A percentile compares a stretch with the other conserved stretches of the same genome.
phyloP scores from a whole-genome alignment of 2,113 vertebrate genomes.

The Catharus minimus region DNA sequence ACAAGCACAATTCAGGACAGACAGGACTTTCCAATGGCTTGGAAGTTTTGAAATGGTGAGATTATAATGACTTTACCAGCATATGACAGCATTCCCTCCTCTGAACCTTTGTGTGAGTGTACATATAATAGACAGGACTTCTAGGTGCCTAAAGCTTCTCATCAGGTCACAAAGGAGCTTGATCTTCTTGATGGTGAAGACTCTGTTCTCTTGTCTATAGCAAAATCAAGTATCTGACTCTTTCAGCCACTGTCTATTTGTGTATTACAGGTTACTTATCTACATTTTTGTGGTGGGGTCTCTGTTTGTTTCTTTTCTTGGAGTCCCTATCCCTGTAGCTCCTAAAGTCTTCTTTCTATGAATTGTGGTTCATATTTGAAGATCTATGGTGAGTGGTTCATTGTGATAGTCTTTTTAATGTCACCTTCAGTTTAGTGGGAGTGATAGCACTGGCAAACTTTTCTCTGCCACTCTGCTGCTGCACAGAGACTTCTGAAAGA shows the following conservation, averaged over 20 bases:
- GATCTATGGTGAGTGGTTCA: background rate
- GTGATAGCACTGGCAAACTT: background rate
- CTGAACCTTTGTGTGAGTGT: background rate
- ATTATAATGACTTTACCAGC: background rate
- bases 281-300: fast-evolving
- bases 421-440: background rate
- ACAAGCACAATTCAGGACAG: fast-evolving
- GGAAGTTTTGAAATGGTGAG: background rate
- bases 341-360: background rate
- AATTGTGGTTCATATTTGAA: background rate
- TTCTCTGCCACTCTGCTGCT: background rate
- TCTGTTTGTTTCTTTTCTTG: background rate
- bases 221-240: background rate
- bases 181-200: background rate
- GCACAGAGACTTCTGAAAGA: background rate
- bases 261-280: background rate
- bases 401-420: background rate
- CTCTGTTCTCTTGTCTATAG: background rate
- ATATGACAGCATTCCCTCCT: background rate
- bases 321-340: fast-evolving
- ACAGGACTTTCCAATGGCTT: background rate
- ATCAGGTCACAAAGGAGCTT: background rate
- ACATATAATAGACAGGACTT: background rate
- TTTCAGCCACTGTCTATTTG: background rate
- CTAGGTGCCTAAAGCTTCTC: background rate